These are phyloP conservation scores for Liposcelis brunnea DNA, from an alignment of 2,888 invertebrate species.

Conservation along the genomic window DNA sequence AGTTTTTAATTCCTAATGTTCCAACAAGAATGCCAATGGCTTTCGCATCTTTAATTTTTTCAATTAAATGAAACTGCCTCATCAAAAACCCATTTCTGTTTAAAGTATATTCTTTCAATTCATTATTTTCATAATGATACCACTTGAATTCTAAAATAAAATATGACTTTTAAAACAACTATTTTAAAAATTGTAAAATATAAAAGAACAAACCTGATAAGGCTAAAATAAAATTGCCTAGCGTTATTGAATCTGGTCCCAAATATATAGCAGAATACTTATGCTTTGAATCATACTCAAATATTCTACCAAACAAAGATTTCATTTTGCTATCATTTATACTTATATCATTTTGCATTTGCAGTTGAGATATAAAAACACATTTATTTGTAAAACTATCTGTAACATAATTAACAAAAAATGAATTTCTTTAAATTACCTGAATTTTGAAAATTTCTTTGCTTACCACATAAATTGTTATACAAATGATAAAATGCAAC, in stretches of 20 bases:
- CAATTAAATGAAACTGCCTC: conserved; percentile 65
- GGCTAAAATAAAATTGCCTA: not conserved
- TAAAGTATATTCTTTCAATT: conserved; percentile 21
- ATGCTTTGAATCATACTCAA: too few relatives aligned
- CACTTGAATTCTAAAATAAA: conserved; percentile 34
- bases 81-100: conserved; percentile 47
- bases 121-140: conserved; percentile 35
- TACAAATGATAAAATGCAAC: conserved; percentile 25
- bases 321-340: too few relatives aligned
- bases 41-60: conserved; percentile 79
- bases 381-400: too few relatives aligned
- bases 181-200: too few relatives aligned
- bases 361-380: too few relatives aligned
- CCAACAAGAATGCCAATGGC: conserved; percentile 81
- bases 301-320: too few relatives aligned
- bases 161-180: too few relatives aligned
- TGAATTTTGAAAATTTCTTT: too few relatives aligned
- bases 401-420: too few relatives aligned
- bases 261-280: not conserved
- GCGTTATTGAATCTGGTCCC: conserved; percentile 1
- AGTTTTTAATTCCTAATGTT: conserved; percentile 69
- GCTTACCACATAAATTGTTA: not conserved
- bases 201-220: too few relatives aligned
- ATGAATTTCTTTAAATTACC: too few relatives aligned
- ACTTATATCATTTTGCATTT: too few relatives aligned